These are phyloP conservation scores for Ophioninae sp. DNA, from an alignment of 2,888 invertebrate species.

Conservation along the genomic window DNA sequence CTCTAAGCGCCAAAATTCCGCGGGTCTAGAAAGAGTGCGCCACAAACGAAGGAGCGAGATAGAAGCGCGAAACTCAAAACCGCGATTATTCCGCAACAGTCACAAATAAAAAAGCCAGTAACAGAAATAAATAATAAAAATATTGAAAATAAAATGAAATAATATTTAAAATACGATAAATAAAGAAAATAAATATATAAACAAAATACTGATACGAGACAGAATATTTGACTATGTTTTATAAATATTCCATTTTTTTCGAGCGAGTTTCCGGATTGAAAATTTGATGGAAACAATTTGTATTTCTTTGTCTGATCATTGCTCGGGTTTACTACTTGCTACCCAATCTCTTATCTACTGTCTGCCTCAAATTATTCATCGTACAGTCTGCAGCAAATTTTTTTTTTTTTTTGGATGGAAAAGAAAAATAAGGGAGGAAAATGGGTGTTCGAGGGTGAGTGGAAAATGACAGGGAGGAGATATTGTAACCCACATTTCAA, in stretches of 20 bases:
- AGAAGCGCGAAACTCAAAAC: no score
- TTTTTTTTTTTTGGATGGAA: not conserved
- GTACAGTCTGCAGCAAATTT: not conserved
- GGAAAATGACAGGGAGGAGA: not conserved
- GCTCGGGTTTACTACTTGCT: not conserved
- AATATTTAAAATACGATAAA: not conserved
- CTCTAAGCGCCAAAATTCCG: no score
- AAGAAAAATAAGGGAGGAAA: not conserved
- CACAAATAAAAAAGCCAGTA: no score
- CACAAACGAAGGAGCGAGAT: no score
- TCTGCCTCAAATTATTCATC: not conserved
- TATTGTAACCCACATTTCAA: slow-evolving; percentile 14
- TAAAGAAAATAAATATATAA: not conserved
- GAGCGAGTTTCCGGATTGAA: not conserved
- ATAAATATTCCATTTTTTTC: not conserved
- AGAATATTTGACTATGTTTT: not conserved
- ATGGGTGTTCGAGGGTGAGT: not conserved
- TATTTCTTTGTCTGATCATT: not conserved
- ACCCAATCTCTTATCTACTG: not conserved
- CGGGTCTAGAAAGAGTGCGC: no score
- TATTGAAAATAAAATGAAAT: not conserved
- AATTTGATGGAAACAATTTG: not conserved
- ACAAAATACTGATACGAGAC: not conserved
- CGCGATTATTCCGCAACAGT: no score
- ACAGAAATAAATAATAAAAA: no score